Conservation (phyloP, 2,888 invertebrate genomes). For the Spodoptera littoralis region DNA sequence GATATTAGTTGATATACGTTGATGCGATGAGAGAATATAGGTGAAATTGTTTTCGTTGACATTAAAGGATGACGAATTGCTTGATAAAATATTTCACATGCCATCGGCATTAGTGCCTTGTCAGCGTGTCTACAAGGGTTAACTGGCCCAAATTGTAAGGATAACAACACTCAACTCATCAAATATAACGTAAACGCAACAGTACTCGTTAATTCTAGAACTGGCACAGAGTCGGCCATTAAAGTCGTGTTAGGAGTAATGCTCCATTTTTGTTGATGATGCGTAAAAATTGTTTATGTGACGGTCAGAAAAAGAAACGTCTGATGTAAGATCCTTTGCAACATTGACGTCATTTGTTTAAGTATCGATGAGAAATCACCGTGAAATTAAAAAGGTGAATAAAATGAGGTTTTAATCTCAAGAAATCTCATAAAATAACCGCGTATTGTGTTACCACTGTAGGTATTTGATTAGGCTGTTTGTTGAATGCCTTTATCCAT, state of each 20-base stretch:
- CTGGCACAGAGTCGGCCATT: constrained; percentile 42
- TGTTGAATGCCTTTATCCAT: background rate
- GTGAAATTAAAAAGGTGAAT: constrained; percentile 21
- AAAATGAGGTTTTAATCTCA: constrained; percentile 9
- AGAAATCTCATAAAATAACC: constrained; percentile 16
- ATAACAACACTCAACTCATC: constrained; percentile 17
- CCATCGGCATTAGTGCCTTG: background rate
- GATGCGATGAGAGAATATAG: too few relatives aligned
- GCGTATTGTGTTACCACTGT: background rate
- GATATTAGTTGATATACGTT: background rate
- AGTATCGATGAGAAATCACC: constrained; percentile 1
- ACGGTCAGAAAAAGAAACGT: background rate
- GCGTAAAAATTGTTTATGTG: constrained; percentile 26
- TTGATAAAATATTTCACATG: background rate
- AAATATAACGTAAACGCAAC: constrained; percentile 23
- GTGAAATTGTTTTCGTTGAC: background rate
- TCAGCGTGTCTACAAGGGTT: constrained; percentile 6
- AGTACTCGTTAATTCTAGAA: constrained; percentile 34
- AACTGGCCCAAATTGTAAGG: constrained; percentile 32
- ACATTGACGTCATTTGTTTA: constrained; percentile 3
- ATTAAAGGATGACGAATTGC: constrained; percentile 5
- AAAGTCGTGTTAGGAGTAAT: constrained; percentile 34
- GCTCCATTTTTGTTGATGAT: constrained; percentile 23
- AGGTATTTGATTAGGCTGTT: background rate
- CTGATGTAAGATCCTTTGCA: background rate